phyloP scores from a whole-genome alignment of 2,113 vertebrate species.

The Pavo muticus region DNA sequence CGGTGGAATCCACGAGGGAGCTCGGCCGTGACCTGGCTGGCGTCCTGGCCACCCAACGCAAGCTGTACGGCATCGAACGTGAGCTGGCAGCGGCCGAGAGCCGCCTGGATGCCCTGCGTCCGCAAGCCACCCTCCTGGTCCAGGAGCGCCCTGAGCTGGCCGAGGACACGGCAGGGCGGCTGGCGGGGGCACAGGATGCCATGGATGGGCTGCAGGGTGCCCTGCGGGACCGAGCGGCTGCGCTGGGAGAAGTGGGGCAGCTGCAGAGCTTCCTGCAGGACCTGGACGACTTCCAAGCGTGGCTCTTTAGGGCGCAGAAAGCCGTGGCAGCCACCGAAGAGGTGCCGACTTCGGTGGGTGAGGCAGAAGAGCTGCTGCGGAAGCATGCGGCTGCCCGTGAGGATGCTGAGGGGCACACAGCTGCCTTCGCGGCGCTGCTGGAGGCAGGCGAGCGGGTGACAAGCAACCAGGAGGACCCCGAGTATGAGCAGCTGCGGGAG shows the following conservation, averaged over 20 bases:
- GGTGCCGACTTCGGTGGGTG: slow-evolving; percentile 82
- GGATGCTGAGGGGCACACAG: slow-evolving; percentile 83
- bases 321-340: slow-evolving; percentile 90
- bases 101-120: slow-evolving; percentile 81
- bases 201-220: slow-evolving; percentile 88
- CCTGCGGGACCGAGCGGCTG: slow-evolving; percentile 84
- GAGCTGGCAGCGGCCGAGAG: slow-evolving; percentile 86
- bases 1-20: slow-evolving; percentile 90
- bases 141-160: slow-evolving; percentile 86
- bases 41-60: slow-evolving; percentile 93
- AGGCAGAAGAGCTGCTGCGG: slow-evolving; percentile 88
- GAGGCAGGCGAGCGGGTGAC: slow-evolving; percentile 83
- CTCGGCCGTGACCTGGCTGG: slow-evolving; percentile 90
- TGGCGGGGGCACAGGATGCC: slow-evolving; percentile 68
- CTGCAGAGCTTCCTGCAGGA: slow-evolving; percentile 94
- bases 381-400: slow-evolving; percentile 81
- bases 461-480: slow-evolving; percentile 85
- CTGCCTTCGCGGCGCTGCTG: slow-evolving; percentile 79
- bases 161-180: slow-evolving; percentile 75
- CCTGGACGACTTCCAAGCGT: slow-evolving; percentile 93
- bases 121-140: slow-evolving; percentile 82
- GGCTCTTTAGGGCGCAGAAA: slow-evolving; percentile 93
- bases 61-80: slow-evolving; percentile 91
- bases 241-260: slow-evolving; percentile 92
- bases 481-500: slow-evolving; percentile 90